Conservation (phyloP, 2,888 invertebrate species). For the Trilocha varians region DNA sequence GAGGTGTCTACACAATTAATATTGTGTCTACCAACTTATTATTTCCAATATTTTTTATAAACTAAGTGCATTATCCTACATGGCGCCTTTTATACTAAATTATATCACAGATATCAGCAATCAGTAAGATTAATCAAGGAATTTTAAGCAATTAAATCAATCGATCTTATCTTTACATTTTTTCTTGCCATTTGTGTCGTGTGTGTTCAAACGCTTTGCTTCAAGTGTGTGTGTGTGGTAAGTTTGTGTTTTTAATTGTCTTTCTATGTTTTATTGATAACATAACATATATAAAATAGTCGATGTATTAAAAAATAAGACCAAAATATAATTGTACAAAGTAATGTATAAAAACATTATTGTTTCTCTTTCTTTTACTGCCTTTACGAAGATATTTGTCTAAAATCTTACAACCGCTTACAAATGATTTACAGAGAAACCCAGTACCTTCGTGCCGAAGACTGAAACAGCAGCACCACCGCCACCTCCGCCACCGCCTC, state of each 20-base stretch:
- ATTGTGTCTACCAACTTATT: no score
- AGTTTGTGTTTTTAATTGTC: slow-evolving; percentile 10
- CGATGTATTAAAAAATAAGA: no score
- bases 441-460: slow-evolving; percentile 26
- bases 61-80: no score
- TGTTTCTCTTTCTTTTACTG: no score
- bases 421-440: slow-evolving; percentile 20
- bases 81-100: not conserved
- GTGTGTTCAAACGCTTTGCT: slow-evolving; percentile 24
- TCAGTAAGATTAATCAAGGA: slow-evolving; percentile 1
- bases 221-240: slow-evolving; percentile 8
- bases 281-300: no score
- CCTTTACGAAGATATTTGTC: no score
- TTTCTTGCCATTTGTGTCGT: slow-evolving; percentile 9
- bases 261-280: not conserved
- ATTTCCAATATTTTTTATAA: no score
- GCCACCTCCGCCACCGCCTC: slow-evolving; percentile 39
- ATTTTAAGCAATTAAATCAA: not conserved
- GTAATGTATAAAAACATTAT: no score
- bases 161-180: not conserved
- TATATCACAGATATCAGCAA: not conserved
- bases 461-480: slow-evolving; percentile 40
- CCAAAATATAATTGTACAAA: no score
- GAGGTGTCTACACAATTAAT: no score
- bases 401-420: not conserved